Evolutionary conservation across 1,140 invertebrate genomes (phyloP).

Genomic region (Thaumetopoea pityocampa): DNA sequence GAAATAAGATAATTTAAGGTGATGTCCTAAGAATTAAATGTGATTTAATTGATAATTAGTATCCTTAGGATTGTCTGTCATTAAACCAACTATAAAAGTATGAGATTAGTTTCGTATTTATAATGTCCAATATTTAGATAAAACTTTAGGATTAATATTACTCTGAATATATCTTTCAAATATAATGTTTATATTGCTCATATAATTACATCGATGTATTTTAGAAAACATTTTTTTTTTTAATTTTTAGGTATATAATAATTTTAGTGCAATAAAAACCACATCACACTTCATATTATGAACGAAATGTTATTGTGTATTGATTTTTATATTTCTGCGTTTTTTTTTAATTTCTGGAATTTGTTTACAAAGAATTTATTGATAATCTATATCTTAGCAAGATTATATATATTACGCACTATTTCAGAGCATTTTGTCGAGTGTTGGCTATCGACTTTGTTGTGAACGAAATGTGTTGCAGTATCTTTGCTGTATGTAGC

Average conservation of each 20-base stretch:
- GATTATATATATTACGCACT: too few relatives aligned
- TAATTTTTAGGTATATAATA: slow-evolving; percentile 2
- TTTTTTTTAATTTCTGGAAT: too few relatives aligned
- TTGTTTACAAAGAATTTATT: too few relatives aligned
- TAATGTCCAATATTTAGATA: slow-evolving; percentile 2
- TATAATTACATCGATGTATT: slow-evolving; percentile 23
- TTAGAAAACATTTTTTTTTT: slow-evolving; percentile 12
- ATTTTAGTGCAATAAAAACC: slow-evolving; percentile 18
- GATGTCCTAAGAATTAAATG: slow-evolving; percentile 20
- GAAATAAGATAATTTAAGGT: slow-evolving; percentile 10
- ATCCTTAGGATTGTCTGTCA: slow-evolving; percentile 14
- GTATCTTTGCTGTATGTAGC: too few relatives aligned
- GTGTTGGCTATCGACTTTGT: too few relatives aligned
- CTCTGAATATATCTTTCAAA: slow-evolving; percentile 5
- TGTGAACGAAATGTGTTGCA: too few relatives aligned
- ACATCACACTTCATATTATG: slow-evolving; percentile 4
- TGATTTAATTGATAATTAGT: slow-evolving; percentile 18
- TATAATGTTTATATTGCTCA: slow-evolving; percentile 17
- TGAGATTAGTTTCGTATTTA: slow-evolving; percentile 11
- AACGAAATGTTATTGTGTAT: too few relatives aligned
- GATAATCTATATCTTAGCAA: too few relatives aligned
- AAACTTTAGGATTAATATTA: slow-evolving; percentile 1
- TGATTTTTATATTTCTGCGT: too few relatives aligned
- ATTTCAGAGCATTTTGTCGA: too few relatives aligned
- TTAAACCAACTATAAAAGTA: slow-evolving; percentile 12